These are phyloP conservation scores for Pseudomyrmex dendroicus DNA, from an alignment of 1,140 invertebrate species.

Conservation along the genomic window DNA sequence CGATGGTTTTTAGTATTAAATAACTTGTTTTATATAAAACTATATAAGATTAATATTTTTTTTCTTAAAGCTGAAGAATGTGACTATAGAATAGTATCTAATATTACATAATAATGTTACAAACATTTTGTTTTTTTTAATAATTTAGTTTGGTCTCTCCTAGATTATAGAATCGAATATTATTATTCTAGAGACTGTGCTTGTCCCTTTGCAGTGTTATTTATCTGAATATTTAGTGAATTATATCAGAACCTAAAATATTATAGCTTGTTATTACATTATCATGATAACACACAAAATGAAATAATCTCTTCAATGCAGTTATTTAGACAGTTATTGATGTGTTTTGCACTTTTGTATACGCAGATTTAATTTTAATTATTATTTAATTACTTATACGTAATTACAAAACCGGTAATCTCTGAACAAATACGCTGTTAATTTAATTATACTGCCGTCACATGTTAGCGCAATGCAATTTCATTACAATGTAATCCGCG, in stretches of 20 bases:
- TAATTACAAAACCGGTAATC: conserved; percentile 55
- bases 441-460: conserved; percentile 45
- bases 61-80: too few species aligned
- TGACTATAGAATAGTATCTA: too few species aligned
- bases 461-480: conserved; percentile 20
- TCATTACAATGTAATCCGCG: conserved; percentile 4
- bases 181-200: too few species aligned
- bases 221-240: background rate
- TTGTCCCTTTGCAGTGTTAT: background rate
- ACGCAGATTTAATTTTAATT: conserved; percentile 49
- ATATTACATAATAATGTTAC: too few species aligned
- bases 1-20: too few species aligned
- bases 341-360: conserved; percentile 22
- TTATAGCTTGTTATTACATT: background rate
- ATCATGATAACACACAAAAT: background rate
- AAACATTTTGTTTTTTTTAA: too few species aligned
- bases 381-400: conserved; percentile 37
- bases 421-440: conserved; percentile 41
- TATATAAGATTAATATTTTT: too few species aligned
- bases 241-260: background rate
- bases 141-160: too few species aligned
- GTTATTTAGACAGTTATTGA: background rate
- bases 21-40: too few species aligned
- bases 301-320: conserved; percentile 23
- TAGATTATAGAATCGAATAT: too few species aligned